Base-by-base conservation (phyloP, 2,113 vertebrate genomes). In the Podiceps cristatus region DNA sequence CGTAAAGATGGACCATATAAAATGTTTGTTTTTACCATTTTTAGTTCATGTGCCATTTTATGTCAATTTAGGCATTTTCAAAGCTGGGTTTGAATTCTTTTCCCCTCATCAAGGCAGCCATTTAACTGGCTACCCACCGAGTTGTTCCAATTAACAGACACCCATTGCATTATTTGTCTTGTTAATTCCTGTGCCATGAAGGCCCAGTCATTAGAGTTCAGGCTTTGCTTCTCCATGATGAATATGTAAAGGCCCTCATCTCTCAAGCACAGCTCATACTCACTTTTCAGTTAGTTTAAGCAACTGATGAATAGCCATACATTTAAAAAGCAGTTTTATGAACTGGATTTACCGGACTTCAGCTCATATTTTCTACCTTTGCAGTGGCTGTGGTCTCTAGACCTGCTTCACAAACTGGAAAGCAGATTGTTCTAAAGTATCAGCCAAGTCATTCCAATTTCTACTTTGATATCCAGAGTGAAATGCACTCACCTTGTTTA, bases 121-220 rank as follows among this genome's bases (percentile, higher is more conserved):
- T 90, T 97, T 96, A 93, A 75, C 56, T 79, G 86, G 87, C 81
- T 90, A 85, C 97, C 95, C 33, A 95, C 75, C 0, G 87, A 88
- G 93, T 42, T 88, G 55, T 75, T 94, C 90, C 92, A 96, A 94
- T 96, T 96, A 97, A 86, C 78, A 75, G 67, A 50, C 23, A 78
- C 24, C 72, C 44, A 35, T 28, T 68, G 49, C 23, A 88, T 95
- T 93, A 95, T 95, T 96, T 95, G 27, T 97, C 95, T 95, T 96
- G 37, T 60, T 93, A 96, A 91, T 94, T 95, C 86, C 94, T 96
- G 59, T 83, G 8, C 72, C 5, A 7, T 49, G 82, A 93, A 92
- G 55, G 71, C 47, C 87, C 72, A 93, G 88, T 67, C 62, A 91
- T 95, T 94, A 93, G 27, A 81, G 74, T 73, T 93, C 76, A 77